Percentiles rank a stretch among this genome's conserved stretches.
Evolutionary conservation across 2,888 invertebrate genomes (phyloP).

Genomic region (Meta bourneti): DNA sequence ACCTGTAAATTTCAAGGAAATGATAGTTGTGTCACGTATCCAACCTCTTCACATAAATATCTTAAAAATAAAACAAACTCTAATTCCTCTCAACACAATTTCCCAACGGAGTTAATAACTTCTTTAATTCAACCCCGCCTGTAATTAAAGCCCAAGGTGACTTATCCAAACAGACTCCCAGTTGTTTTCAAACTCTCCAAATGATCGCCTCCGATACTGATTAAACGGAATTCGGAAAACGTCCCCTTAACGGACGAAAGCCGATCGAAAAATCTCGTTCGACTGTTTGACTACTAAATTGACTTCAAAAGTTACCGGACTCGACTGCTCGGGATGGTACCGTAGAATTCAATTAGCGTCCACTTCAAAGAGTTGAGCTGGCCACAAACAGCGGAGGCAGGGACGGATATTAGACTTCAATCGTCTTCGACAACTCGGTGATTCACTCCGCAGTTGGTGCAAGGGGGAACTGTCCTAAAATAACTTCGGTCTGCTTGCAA

Average conservation of each 20-base stretch:
- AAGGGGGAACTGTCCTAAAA: conserved; percentile 26
- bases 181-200: not conserved
- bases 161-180: not conserved
- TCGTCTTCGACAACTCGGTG: conserved; percentile 45
- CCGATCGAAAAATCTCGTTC: conserved; percentile 31
- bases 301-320: conserved; percentile 54
- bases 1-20: too few species aligned
- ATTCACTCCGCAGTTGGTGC: conserved; percentile 13
- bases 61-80: not conserved
- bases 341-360: conserved; percentile 35
- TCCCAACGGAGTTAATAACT: not conserved
- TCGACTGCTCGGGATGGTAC: not conserved
- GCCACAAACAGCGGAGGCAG: not conserved
- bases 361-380: conserved; percentile 19
- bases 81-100: not conserved
- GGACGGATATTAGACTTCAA: conserved; percentile 27
- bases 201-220: not conserved
- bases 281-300: conserved; percentile 60
- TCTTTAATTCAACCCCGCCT: not conserved
- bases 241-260: not conserved
- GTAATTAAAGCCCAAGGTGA: not conserved
- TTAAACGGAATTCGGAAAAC: not conserved
- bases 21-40: too few species aligned
- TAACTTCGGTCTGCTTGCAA: conserved; percentile 44
- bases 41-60: too few species aligned